Evolutionary conservation across 1,140 invertebrate genomes (phyloP).

Genomic region (Calephelis nemesis): DNA sequence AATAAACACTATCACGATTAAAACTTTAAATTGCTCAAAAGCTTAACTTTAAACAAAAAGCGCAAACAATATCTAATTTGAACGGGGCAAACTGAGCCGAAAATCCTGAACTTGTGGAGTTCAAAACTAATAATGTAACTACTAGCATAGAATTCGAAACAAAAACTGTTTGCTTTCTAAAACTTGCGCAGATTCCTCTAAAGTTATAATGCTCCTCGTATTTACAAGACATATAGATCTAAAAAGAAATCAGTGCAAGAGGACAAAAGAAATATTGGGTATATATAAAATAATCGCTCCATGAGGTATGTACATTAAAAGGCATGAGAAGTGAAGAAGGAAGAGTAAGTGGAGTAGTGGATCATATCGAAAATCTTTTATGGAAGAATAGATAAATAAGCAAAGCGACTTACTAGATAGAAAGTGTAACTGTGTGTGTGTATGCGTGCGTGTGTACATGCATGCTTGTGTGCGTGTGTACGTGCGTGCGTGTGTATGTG

Average conservation of each 20-base stretch:
- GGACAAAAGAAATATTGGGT: neutral
- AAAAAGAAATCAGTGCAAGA: slow-evolving; percentile 20
- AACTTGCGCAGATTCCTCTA: slow-evolving; percentile 32
- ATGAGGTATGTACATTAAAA: too few species aligned
- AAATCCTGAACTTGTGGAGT: slow-evolving; percentile 62
- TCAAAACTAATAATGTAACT: slow-evolving; percentile 70
- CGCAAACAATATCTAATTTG: slow-evolving; percentile 47
- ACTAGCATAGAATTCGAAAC: slow-evolving; percentile 44
- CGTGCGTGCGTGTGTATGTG: too few species aligned
- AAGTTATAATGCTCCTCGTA: slow-evolving; percentile 32
- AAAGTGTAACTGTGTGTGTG: too few species aligned
- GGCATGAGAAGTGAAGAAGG: too few species aligned
- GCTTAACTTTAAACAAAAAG: slow-evolving; percentile 32
- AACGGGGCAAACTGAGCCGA: slow-evolving; percentile 43
- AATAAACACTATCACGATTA: slow-evolving; percentile 23
- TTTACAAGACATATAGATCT: slow-evolving; percentile 22
- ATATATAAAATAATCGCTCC: too few species aligned
- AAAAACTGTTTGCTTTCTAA: slow-evolving; percentile 48
- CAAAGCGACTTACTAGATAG: too few species aligned
- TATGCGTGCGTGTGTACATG: too few species aligned
- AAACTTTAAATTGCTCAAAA: slow-evolving; percentile 32
- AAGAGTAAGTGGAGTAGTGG: too few species aligned
- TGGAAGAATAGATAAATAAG: too few species aligned
- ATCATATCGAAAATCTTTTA: too few species aligned
- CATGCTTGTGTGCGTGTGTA: too few species aligned